phyloP scores from a whole-genome alignment of 2,113 vertebrate species.

The Craseonycteris thonglongyai region DNA sequence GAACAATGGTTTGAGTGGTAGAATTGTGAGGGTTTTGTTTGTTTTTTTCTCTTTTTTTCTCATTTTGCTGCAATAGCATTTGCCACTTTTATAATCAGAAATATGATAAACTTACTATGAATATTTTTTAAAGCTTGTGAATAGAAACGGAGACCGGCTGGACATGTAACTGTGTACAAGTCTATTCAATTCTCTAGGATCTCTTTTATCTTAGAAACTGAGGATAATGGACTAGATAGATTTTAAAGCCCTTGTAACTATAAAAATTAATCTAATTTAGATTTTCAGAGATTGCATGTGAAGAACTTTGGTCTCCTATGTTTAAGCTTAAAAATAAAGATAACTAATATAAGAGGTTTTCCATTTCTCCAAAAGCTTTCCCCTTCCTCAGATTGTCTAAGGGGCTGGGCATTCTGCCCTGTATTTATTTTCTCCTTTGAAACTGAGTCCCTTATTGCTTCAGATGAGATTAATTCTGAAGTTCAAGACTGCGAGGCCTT shows the following conservation, averaged over 20 bases:
- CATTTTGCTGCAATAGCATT: background rate
- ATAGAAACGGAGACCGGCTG: background rate
- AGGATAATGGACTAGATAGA: background rate
- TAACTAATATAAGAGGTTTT: background rate
- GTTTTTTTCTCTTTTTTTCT: background rate
- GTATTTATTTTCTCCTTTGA: conserved; percentile 42
- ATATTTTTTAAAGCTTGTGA: background rate
- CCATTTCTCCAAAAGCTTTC: background rate
- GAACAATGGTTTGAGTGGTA: background rate
- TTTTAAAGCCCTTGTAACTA: background rate
- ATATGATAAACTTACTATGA: background rate
- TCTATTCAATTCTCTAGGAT: background rate
- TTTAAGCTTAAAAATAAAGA: conserved; percentile 33
- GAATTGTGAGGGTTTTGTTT: background rate
- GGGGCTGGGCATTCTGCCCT: background rate
- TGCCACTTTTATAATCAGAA: background rate
- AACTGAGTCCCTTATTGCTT: conserved; percentile 38
- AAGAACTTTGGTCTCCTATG: background rate
- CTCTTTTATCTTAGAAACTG: background rate
- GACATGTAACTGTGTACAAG: background rate
- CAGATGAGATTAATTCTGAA: conserved; percentile 60
- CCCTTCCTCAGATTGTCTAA: background rate
- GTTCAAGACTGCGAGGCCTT: conserved; percentile 39
- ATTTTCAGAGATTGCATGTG: background rate
- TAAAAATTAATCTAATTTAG: background rate